Percentiles rank a stretch among this genome's conserved stretches.
Evolutionary conservation across 1,140 invertebrate genomes (phyloP).

Genomic region (Schlechtendalia chinensis): DNA sequence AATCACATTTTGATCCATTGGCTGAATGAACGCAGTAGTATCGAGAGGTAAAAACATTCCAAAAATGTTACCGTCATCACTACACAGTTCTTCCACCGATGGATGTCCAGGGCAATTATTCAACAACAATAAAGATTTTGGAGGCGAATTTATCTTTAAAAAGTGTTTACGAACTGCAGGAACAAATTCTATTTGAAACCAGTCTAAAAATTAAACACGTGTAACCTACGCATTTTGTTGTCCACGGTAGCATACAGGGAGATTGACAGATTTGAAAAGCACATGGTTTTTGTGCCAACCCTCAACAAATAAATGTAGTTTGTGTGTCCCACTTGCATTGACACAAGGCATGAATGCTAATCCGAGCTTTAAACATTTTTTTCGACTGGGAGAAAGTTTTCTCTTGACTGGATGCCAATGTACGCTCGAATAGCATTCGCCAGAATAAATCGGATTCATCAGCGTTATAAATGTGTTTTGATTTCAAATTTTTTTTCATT

Average conservation of each 20-base stretch:
- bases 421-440: neutral
- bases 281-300: conserved; percentile 55
- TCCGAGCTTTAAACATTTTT: neutral
- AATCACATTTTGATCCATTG: no score
- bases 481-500: no score
- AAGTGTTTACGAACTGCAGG: neutral
- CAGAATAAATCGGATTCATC: neutral
- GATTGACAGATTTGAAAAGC: conserved; percentile 52
- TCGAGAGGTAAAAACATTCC: neutral
- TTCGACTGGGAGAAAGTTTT: neutral
- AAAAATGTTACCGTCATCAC: neutral
- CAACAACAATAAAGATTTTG: no score
- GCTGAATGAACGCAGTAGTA: neutral
- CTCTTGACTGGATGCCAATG: neutral
- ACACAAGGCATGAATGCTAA: neutral
- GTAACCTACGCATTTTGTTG: neutral
- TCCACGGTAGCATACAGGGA: conserved; percentile 1
- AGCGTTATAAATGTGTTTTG: no score
- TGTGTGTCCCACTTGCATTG: no score
- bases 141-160: conserved; percentile 6
- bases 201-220: neutral
- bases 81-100: conserved; percentile 4
- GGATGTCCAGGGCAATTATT: no score
- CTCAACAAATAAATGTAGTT: conserved; percentile 53
- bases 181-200: neutral